Evolutionary conservation across 2,113 vertebrate species (phyloP), one percentile per base, ranked within the genome.

Genomic region (Hyperopisus bebe): DNA sequence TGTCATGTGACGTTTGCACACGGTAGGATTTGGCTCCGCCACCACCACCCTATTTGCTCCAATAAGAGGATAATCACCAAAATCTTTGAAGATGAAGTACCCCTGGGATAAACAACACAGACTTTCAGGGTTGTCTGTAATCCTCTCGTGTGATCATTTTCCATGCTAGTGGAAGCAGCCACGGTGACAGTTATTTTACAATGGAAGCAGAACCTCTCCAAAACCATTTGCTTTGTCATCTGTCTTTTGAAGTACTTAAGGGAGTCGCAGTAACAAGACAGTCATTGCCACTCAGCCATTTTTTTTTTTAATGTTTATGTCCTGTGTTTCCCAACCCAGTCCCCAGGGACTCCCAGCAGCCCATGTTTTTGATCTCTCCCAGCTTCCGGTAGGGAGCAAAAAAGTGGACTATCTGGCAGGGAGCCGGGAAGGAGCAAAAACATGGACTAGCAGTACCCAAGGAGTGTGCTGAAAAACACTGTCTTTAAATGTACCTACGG

Each of bases 51-150:
- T n/a, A 1, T 85, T 85, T 13, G 24, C 83, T 27, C 46, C 83
- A 21, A 27, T 50, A 85, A 85, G 44, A 85, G 46, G 44, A 85
- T 85, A 85, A 85, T 85, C 83, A 85, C 83, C 44, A 13, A 85
- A 47, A 24, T 46, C 83, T 50, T 85, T 85, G 83, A 50, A 85
- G 83, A 50, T 85, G 44, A n/a, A 85, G 83, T 8, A n/a, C 10
- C 83, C n/a, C 24, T 31, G 83, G 83, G 44, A 50, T 47, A 50
- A 85, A 85, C 42, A 85, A 15, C 42, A 50, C 19, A 85, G 83
- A n/a, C 83, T 50, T n/a, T n/a, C 21, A 13, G 24, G 10, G 6
- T 50, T 47, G 24, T 85, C 83, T 50, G 83, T 50, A 48, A 85
- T 85, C 83, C 83, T 27, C 83, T 24, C 1, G 46, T 85, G 24